Base-by-base conservation (phyloP, 2,797 vertebrate genomes). In the Aldrovandia affinis region DNA sequence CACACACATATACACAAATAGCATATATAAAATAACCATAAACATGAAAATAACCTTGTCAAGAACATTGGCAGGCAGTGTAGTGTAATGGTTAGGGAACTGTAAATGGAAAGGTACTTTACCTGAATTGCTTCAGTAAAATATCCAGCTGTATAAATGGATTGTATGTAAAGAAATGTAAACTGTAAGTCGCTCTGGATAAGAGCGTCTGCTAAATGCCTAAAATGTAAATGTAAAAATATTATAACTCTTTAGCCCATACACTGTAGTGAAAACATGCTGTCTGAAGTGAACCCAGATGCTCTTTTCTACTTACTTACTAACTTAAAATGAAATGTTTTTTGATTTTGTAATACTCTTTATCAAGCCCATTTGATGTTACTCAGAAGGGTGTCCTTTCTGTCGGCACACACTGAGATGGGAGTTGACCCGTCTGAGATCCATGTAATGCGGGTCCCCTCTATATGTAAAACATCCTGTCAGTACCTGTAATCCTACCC, bases 381-480 rank as follows among this genome's bases (percentile, higher is more conserved):
- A 36, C 65, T 70, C 30, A 36, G 33, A 70, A 33, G 25, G 25
- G 33, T 0, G 30, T 70, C 1, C 33, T 0, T 33, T 33, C 33
- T 70, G 12, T 70, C 12, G 65, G 12, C 33, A 30, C 42, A 44
- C 39, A 77, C 6, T 77, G 42, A 77, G 42, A n/a, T 18, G 15
- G 20, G 36, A 7, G 36, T 18, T 9, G 3, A 20, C 10, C 70
- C 18, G 15, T 9, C 70, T 75, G 15, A 75, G 22, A 68, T 39
- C 14, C 68, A 7, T 39, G 36, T 7, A 70, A 36, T 14, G 8
- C 36, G 39, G 68, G 68, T 70, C 68, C n/a, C n/a, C n/a, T n/a
- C n/a, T 30, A 22, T n/a, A 7, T 47, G 25, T 44, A 47, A 77
- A 77, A 77, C 73, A 77, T 77, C 39, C 73, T 47, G 68, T 70